Conservation (phyloP, 2,797 vertebrate species). For the Eulemur mongoz region DNA sequence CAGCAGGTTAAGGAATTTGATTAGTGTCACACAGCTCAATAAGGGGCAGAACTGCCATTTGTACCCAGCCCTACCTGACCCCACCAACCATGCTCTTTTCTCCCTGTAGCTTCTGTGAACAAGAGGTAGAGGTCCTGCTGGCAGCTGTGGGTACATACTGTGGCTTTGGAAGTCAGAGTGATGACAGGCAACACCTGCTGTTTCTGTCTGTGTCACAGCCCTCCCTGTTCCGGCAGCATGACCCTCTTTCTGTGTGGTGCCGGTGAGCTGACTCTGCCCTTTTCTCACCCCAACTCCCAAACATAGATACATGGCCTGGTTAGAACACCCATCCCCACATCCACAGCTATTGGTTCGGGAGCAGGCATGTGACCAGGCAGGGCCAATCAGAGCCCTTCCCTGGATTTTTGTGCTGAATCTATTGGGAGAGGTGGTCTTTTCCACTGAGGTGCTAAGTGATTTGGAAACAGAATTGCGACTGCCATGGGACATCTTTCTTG, state of each 20-base stretch:
- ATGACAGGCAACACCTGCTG: fast-evolving
- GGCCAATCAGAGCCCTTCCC: neutral
- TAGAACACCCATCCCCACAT: neutral
- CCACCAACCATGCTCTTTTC: neutral
- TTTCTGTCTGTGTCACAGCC: neutral
- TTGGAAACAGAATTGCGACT: neutral
- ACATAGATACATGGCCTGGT: fast-evolving
- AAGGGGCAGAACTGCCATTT: neutral
- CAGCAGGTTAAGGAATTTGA: neutral
- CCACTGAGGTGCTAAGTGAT: neutral
- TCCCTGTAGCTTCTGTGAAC: neutral
- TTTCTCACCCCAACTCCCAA: neutral
- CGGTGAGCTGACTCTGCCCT: neutral
- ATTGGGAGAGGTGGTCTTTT: neutral
- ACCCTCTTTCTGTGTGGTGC: neutral
- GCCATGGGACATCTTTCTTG: neutral
- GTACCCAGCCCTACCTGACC: neutral
- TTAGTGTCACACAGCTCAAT: neutral
- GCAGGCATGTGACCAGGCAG: neutral
- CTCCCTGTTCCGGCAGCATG: neutral
- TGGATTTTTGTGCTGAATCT: neutral
- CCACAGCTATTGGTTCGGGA: neutral
- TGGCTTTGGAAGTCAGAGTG: neutral
- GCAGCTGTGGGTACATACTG: neutral
- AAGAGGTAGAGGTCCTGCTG: neutral